These are phyloP conservation scores for Phainopepla nitens DNA, from an alignment of 2,113 vertebrate genomes.

Conservation along the genomic window DNA sequence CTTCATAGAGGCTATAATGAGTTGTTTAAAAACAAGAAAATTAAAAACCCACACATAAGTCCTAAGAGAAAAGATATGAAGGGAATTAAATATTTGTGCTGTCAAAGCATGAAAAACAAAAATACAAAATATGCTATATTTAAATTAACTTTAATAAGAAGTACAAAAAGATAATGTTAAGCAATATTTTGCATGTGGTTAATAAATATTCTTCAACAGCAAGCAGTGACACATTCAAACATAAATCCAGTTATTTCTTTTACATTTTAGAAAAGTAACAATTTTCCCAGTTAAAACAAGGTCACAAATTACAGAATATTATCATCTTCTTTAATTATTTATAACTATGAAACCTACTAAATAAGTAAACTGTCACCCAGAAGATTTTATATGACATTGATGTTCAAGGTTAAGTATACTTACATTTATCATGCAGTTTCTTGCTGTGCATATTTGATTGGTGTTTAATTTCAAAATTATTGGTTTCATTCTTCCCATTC, in stretches of 20 bases:
- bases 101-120: slow-evolving; percentile 29
- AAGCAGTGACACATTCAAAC: slow-evolving; percentile 70
- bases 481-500: background rate
- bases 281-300: slow-evolving; percentile 67
- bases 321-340: slow-evolving; percentile 40
- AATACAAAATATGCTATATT: slow-evolving; percentile 57
- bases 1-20: background rate
- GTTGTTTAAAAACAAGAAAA: slow-evolving; percentile 10
- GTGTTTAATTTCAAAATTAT: slow-evolving; percentile 20
- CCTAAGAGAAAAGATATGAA: background rate
- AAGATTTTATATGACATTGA: slow-evolving; percentile 30
- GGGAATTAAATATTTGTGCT: background rate
- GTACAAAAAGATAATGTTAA: slow-evolving; percentile 73
- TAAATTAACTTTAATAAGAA: slow-evolving; percentile 78
- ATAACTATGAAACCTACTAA: slow-evolving; percentile 49
- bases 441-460: slow-evolving; percentile 42
- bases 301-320: slow-evolving; percentile 73
- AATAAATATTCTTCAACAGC: slow-evolving; percentile 65
- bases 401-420: slow-evolving; percentile 52
- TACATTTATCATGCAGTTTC: slow-evolving; percentile 45
- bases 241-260: slow-evolving; percentile 63
- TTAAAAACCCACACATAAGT: background rate
- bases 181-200: slow-evolving; percentile 67
- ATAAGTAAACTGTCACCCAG: slow-evolving; percentile 55
- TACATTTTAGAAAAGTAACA: slow-evolving; percentile 68